Conservation (phyloP, 1,140 invertebrate species). For the Galleria mellonella region DNA sequence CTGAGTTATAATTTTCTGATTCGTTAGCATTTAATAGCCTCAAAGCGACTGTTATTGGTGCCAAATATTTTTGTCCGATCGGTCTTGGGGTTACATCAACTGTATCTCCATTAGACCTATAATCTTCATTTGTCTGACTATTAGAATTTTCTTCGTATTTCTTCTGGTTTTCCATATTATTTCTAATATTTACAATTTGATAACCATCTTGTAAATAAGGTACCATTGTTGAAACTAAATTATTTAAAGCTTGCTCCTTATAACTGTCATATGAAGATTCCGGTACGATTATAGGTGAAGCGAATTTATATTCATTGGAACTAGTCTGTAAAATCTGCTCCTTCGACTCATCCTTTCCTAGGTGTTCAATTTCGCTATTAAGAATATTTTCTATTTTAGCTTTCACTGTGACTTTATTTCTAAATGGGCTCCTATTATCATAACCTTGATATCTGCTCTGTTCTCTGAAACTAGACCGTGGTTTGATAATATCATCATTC, state of each 20-base stretch:
- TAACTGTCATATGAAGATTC: conserved; percentile 34
- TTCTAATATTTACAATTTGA: conserved; percentile 41
- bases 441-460: conserved; percentile 16
- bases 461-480: conserved; percentile 22
- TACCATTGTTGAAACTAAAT: conserved; percentile 53
- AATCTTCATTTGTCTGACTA: conserved; percentile 14
- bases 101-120: conserved; percentile 21
- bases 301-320: conserved; percentile 42
- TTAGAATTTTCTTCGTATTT: background rate
- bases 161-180: conserved; percentile 20
- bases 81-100: conserved; percentile 68
- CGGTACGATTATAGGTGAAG: conserved; percentile 55
- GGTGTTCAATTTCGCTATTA: conserved; percentile 23
- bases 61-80: conserved; percentile 67
- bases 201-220: conserved; percentile 59
- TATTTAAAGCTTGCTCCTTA: conserved; percentile 50
- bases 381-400: conserved; percentile 49
- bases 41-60: conserved; percentile 74
- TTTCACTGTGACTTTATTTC: conserved; percentile 37
- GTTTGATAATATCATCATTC: conserved; percentile 47
- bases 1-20: conserved; percentile 33
- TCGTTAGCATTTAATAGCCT: conserved; percentile 63
- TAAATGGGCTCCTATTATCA: conserved; percentile 1
- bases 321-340: conserved; percentile 20
- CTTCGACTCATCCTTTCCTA: conserved; percentile 19